phyloP scores from a whole-genome alignment of 2,113 vertebrate genomes.

The Vidua macroura region DNA sequence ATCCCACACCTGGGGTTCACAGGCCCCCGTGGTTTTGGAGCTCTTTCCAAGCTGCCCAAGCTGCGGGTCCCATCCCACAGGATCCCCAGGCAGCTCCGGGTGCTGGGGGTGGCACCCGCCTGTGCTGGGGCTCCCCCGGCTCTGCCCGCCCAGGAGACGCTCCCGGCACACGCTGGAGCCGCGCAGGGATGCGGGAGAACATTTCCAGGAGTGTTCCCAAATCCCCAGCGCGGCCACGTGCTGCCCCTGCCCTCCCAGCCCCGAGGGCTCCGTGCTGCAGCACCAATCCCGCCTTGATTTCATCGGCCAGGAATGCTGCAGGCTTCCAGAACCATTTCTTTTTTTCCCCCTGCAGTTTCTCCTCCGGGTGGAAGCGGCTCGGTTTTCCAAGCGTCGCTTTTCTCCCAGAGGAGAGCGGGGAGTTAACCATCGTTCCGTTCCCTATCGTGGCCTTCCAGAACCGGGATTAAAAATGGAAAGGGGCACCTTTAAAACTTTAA shows the following conservation, averaged over 20 bases:
- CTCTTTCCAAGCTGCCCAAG: background rate
- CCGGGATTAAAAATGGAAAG: constrained; percentile 8
- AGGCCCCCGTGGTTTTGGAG: background rate
- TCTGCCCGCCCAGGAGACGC: background rate
- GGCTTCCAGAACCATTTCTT: background rate
- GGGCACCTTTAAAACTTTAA: constrained; percentile 54
- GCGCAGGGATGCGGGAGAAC: fast-evolving
- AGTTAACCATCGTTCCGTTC: background rate
- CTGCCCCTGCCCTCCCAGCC: background rate
- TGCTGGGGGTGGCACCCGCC: background rate
- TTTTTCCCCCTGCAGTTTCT: background rate
- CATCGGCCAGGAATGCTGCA: background rate
- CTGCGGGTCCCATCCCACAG: fast-evolving
- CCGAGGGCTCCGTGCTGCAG: fast-evolving
- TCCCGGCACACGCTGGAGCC: fast-evolving
- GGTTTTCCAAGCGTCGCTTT: background rate
- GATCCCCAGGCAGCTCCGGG: fast-evolving
- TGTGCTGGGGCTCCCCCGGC: background rate
- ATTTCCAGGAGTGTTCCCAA: fast-evolving
- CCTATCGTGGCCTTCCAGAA: background rate
- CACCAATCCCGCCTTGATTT: background rate
- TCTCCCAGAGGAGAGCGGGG: background rate
- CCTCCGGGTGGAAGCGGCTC: background rate
- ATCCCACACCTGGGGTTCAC: fast-evolving
- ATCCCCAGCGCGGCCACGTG: background rate